A percentile compares a stretch with the other conserved stretches of the same genome.
Conservation (phyloP, 2,888 invertebrate genomes). For the Phytoseiulus persimilis region DNA sequence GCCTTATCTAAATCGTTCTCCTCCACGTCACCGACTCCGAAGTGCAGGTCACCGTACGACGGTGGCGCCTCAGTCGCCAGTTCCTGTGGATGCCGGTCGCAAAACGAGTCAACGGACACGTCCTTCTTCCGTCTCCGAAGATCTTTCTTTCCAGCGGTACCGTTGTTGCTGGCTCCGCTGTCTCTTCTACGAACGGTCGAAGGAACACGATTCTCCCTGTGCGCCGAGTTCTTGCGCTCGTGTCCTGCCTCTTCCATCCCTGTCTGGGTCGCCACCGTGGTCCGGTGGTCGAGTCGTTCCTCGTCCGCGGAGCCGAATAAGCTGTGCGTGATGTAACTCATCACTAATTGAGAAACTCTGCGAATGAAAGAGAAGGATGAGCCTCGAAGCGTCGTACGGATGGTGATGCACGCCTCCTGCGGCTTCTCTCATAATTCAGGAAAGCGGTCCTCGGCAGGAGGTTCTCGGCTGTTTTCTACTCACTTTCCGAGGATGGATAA, state of each 20-base stretch:
- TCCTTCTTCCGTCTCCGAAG: background rate
- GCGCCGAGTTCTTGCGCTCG: conserved; percentile 17
- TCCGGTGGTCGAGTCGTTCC: background rate
- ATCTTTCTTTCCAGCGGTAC: background rate
- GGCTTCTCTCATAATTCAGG: too few relatives aligned
- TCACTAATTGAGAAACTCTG: background rate
- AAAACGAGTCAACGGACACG: background rate
- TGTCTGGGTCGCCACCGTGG: background rate
- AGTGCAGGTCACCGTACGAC: background rate
- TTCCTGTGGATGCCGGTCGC: background rate
- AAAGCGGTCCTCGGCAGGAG: too few relatives aligned
- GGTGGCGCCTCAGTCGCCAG: background rate
- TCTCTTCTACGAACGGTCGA: background rate
- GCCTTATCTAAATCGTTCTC: conserved; percentile 35
- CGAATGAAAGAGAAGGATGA: background rate
- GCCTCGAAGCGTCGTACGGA: too few relatives aligned
- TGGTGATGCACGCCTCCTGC: too few relatives aligned
- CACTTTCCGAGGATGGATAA: background rate
- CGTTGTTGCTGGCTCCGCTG: conserved; percentile 18
- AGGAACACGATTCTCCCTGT: background rate
- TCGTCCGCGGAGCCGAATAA: background rate
- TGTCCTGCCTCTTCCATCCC: background rate
- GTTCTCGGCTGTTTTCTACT: too few relatives aligned
- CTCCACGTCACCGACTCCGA: background rate
- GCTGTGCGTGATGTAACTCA: background rate